Base-by-base conservation (phyloP, 2,888 invertebrate species). In the Opisthograptis luteolata region DNA sequence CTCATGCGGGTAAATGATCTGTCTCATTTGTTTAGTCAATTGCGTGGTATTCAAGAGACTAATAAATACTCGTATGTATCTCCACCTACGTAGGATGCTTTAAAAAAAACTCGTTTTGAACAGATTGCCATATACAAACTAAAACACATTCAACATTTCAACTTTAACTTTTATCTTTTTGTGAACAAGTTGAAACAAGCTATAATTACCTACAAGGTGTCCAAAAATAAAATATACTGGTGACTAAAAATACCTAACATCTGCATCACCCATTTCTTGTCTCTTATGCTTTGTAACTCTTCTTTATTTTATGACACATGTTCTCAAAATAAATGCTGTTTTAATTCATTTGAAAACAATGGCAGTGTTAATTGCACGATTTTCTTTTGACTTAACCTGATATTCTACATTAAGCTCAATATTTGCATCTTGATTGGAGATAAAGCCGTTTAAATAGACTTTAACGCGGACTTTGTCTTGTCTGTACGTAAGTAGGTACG, bases 291-390 rank as follows among this genome's bases (percentile, higher is more conserved):
- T 47, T 30, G 15, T 32, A 36, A 31, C 42, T 55, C 36, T 57
- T 60, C 58, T 62, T 68, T 64, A 28, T 47, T 61, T 55, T 56
- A 47, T 61, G 44, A 53, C 61, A 36, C 42, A 48, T 56, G 40
- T 52, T 41, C 49, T 45, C 52, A 42, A 58, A 39, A 68, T 66
- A 70, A 67, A 64, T 60, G 56, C 64, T 63, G 45, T 49, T 58
- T 43, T 36, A 43, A 42, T 30, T 30, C 10, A 14, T 3, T 9
- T 20, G 3, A 20, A 42, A 15, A 42, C 41, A 41, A 40, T 35
- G 22, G 27, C 7, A 7, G 1, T n/a, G 25, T 27, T 32, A 34
- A 28, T 35, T 13, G 41, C 36, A 24, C 39, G 39, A 43, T 49
- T 25, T 39, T 43, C 12, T 53, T 51, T 42, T 47, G 51, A 39